These are phyloP conservation scores for Drosophila leontia DNA, from an alignment of 1,140 invertebrate genomes.

Conservation along the genomic window DNA sequence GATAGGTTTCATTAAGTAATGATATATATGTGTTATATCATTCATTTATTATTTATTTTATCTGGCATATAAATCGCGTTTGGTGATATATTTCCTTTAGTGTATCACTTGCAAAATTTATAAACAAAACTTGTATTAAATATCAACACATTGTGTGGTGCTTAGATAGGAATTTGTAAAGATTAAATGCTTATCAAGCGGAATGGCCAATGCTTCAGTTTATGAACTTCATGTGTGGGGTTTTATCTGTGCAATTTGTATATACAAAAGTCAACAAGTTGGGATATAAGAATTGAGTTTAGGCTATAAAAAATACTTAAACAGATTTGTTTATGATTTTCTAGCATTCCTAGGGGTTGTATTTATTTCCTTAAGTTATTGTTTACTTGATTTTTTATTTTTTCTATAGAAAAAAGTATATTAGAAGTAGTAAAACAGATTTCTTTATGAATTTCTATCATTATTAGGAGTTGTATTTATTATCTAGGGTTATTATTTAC, in stretches of 20 bases:
- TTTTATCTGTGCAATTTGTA: not conserved
- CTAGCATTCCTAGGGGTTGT: too few species aligned
- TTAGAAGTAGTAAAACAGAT: not conserved
- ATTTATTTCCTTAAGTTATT: not conserved
- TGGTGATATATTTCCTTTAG: not conserved
- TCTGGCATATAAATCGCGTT: not conserved
- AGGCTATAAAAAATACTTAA: too few species aligned
- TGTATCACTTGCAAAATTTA: not conserved
- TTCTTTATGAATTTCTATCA: not conserved
- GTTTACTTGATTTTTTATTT: not conserved
- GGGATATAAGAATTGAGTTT: not conserved
- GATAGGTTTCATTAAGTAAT: not conserved
- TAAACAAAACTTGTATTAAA: slow-evolving; percentile 3
- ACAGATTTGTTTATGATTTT: not conserved
- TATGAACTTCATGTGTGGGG: not conserved
- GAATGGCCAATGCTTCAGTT: not conserved
- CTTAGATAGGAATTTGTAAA: slow-evolving; percentile 7
- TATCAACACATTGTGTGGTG: slow-evolving; percentile 1
- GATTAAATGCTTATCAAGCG: slow-evolving; percentile 5
- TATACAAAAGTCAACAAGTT: not conserved
- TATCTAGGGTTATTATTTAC: too few species aligned
- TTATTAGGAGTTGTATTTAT: too few species aligned
- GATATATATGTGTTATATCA: not conserved
- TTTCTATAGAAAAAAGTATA: not conserved
- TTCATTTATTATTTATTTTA: not conserved